Base-by-base conservation (phyloP, 64 coral and sea anemone genomes). In the Anthopleura sola region DNA sequence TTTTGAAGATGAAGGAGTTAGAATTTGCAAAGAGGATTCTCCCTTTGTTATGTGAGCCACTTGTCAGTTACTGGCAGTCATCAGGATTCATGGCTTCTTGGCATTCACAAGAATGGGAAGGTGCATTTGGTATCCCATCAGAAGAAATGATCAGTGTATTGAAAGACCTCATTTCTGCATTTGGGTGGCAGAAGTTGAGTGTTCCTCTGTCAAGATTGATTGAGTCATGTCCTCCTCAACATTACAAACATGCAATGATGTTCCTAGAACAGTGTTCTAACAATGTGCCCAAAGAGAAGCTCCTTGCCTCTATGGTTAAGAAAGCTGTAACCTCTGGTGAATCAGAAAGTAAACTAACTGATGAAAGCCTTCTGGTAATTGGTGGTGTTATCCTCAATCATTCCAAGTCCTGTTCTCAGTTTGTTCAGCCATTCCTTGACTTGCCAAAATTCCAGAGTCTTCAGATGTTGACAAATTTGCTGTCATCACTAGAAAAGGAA, bases 101-200 rank as follows among this genome's bases (percentile, higher is more conserved):
- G 76, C 14, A 7, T 20, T 44, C 24, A 21, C 44, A 79, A 24
- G 7, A 21, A 24, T 23, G 36, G 38, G 13, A 40, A 79, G 19
- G 34, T 46, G 76, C 44, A 46, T 79, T 79, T 79, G 76, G 76
- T 40, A 79, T 79, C 7, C 76, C 76, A 23, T 79, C 76, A 40
- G 37, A 47, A 37, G 20, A 79, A 21, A 44, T 79, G 5, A 26
- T 26, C 37, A 18, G 37, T 79, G n/a, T 47, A 10, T 79, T 79
- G 24, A 44, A 38, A 24, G 76, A 79, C 17, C 37, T 79, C 19
- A 40, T 79, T 79, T 79, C 36, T 18, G 37, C 37, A 20, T 79
- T 79, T 24, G 20, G 76, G 2, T 79, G 76, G 76, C 36, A 79
- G 18, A 10, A 36, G 2, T 48, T 79, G 76, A 48, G 44, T 44